These are phyloP conservation scores for Apomyelois bistriatella DNA, from an alignment of 2,888 invertebrate species.

Conservation along the genomic window DNA sequence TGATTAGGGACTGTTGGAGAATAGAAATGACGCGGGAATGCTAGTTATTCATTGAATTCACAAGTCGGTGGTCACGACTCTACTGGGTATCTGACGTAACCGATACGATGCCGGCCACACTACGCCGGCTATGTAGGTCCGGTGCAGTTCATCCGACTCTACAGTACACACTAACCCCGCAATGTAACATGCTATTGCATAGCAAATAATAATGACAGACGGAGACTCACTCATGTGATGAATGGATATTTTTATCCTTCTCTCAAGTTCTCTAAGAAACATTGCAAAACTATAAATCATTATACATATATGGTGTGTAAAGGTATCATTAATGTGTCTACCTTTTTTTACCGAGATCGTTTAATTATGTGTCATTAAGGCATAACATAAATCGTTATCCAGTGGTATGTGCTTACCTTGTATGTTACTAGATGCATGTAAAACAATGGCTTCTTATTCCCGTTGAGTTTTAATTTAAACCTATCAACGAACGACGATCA, in stretches of 20 bases:
- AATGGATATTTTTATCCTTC: constrained; percentile 12
- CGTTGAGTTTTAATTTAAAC: neutral
- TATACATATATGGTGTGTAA: constrained; percentile 10
- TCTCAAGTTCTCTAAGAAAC: neutral
- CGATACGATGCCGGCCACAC: constrained; percentile 54
- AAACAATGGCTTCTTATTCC: constrained; percentile 9
- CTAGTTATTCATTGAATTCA: constrained; percentile 18
- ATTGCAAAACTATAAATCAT: constrained; percentile 11
- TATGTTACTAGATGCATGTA: neutral
- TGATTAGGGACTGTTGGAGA: constrained; percentile 13
- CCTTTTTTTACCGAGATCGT: constrained; percentile 9
- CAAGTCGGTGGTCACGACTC: constrained; percentile 17
- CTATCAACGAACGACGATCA: neutral
- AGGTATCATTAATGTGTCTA: constrained; percentile 13
- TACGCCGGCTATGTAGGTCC: constrained; percentile 63
- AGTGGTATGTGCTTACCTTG: constrained; percentile 6
- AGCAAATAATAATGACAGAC: constrained; percentile 14
- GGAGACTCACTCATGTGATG: constrained; percentile 9
- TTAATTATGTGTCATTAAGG: constrained; percentile 13
- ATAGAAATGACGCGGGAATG: constrained; percentile 13
- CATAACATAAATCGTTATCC: constrained; percentile 11
- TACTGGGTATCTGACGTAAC: constrained; percentile 51
- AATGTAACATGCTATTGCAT: constrained; percentile 21
- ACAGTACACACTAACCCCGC: constrained; percentile 19
- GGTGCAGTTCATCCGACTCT: constrained; percentile 20